A percentile compares a stretch with the other conserved stretches of the same genome.
Conservation (phyloP, 1,140 invertebrate genomes). For the Scaptomyza graminum region DNA sequence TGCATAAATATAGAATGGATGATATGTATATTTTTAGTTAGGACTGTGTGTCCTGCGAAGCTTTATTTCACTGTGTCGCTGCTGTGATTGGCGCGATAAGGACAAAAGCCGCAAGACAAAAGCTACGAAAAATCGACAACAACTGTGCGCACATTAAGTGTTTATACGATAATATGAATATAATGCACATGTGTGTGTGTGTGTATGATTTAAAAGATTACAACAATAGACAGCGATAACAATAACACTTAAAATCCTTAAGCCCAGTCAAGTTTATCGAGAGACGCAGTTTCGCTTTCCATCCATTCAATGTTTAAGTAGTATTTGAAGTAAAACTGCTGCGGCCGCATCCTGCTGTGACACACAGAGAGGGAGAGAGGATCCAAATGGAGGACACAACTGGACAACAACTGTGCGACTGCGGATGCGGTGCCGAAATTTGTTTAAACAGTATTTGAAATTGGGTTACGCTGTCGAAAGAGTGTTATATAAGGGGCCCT, state of each 20-base stretch:
- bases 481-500: conserved; percentile 53
- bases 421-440: conserved; percentile 53
- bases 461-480: conserved; percentile 62
- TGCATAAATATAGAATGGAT: conserved; percentile 1
- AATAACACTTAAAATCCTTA: conserved; percentile 55
- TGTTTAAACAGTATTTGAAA: conserved; percentile 70
- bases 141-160: conserved; percentile 68
- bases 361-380: conserved; percentile 17
- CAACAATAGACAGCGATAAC: conserved; percentile 54
- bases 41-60: conserved; percentile 35
- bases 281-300: neutral
- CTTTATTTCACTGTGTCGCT: conserved; percentile 3
- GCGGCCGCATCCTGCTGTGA: conserved; percentile 51
- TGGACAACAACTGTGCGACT: neutral
- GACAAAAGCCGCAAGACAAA: conserved; percentile 66
- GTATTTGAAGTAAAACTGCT: conserved; percentile 37
- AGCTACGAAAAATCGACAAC: conserved; percentile 57
- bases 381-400: conserved; percentile 40
- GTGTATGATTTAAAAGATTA: conserved; percentile 37
- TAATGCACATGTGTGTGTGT: neutral
- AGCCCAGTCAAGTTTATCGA: conserved; percentile 27
- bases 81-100: conserved; percentile 68
- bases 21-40: conserved; percentile 58
- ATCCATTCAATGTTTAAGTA: conserved; percentile 5
- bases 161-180: conserved; percentile 61